A percentile compares a stretch with the other conserved stretches of the same genome.
These are phyloP conservation scores for Clostera curtula DNA, from an alignment of 2,888 invertebrate species.

Conservation along the genomic window DNA sequence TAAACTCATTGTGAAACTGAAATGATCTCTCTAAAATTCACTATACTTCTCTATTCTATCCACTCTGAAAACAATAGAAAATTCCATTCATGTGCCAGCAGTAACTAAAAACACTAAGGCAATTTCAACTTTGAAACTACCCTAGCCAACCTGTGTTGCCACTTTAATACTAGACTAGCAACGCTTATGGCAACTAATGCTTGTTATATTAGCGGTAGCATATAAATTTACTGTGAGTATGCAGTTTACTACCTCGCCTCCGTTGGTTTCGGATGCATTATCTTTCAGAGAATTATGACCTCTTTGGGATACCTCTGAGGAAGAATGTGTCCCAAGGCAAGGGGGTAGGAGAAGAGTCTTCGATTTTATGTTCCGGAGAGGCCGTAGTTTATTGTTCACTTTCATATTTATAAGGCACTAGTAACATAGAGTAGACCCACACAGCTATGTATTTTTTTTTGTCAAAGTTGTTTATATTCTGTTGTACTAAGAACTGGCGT, in stretches of 20 bases:
- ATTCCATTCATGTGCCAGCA: constrained; percentile 1
- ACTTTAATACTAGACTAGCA: constrained; percentile 12
- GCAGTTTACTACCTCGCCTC: constrained; percentile 42
- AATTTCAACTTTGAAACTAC: constrained; percentile 10
- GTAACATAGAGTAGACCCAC: too few relatives aligned
- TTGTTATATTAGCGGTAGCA: constrained; percentile 26
- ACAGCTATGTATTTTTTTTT: too few relatives aligned
- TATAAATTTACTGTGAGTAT: constrained; percentile 38
- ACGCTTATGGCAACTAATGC: constrained; percentile 24
- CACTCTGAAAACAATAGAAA: background rate
- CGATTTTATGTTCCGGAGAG: too few relatives aligned
- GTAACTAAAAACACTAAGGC: constrained; percentile 3
- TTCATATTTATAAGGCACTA: too few relatives aligned
- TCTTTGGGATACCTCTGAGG: constrained; percentile 37
- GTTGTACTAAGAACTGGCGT: too few relatives aligned
- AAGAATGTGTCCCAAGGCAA: constrained; percentile 50
- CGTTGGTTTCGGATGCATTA: constrained; percentile 39
- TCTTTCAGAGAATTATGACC: constrained; percentile 38
- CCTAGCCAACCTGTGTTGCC: constrained; percentile 1
- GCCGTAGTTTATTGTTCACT: too few relatives aligned
- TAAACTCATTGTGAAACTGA: too few relatives aligned
- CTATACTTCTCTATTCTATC: background rate
- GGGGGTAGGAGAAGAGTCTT: constrained; percentile 20
- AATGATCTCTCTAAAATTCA: too few relatives aligned
- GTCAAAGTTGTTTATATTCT: too few relatives aligned